Conservation (phyloP, 2,797 vertebrate genomes). For the Chiloscyllium punctatum region DNA sequence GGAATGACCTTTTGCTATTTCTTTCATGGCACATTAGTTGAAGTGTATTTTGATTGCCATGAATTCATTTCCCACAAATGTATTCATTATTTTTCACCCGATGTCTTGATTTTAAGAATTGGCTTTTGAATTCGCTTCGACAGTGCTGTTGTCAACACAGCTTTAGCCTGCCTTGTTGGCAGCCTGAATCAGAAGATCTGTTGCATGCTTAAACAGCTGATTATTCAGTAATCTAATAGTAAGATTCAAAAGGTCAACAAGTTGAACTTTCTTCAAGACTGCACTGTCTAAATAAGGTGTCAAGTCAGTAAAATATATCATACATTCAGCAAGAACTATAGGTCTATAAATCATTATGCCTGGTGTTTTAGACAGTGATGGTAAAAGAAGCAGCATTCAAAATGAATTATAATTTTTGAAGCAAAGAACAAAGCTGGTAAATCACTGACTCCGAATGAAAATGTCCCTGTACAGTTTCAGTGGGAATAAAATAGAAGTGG, state of each 20-base stretch:
- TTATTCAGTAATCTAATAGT: not conserved
- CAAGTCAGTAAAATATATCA: not conserved
- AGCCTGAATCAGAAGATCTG: not conserved
- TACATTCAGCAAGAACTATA: not conserved
- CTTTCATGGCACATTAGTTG: not conserved
- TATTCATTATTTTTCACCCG: conserved; percentile 2
- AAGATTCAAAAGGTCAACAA: not conserved
- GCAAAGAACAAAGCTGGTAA: not conserved
- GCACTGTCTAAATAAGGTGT: not conserved
- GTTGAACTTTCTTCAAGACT: not conserved
- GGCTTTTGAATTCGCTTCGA: conserved; percentile 14
- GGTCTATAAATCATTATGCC: not conserved
- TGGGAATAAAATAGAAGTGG: not conserved
- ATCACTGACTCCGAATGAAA: not conserved
- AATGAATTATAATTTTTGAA: not conserved
- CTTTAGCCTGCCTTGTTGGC: not conserved
- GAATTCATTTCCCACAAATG: not conserved
- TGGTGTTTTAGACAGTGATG: not conserved
- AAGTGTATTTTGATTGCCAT: conserved; percentile 1
- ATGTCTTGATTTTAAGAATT: not conserved
- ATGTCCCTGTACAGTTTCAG: not conserved
- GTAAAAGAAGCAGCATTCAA: not conserved
- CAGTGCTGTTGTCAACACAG: not conserved
- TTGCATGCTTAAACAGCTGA: not conserved
- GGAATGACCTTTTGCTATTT: not conserved